Evolutionary conservation across 1,140 invertebrate species (phyloP).

Genomic region (Procambarus virginalis): DNA sequence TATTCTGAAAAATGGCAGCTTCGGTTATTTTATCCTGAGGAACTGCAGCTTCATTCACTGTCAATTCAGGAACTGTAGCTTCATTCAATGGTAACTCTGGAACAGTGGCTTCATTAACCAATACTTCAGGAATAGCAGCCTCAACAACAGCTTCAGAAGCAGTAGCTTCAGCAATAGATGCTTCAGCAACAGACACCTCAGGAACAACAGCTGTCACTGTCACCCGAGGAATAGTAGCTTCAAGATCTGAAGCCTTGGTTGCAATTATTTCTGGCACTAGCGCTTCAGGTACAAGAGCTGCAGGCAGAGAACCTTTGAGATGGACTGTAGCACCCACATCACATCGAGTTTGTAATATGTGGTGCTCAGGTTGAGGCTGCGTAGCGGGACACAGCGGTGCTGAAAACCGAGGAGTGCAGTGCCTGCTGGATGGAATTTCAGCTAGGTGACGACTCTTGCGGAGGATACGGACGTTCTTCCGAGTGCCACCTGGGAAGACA

Average conservation of each 20-base stretch:
- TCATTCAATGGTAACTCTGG: background rate
- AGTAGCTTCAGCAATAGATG: constrained; percentile 5
- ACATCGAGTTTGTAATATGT: background rate
- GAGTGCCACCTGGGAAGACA: constrained; percentile 53
- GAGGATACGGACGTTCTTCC: constrained; percentile 15
- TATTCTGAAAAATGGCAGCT: background rate
- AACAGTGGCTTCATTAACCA: constrained; percentile 14
- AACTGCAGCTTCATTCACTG: background rate
- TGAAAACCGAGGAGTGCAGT: constrained; percentile 7
- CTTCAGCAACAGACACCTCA: constrained; percentile 18
- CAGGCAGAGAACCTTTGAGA: constrained; percentile 34
- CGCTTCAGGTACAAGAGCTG: constrained; percentile 27
- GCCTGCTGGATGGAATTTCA: constrained; percentile 37
- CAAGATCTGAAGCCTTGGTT: constrained; percentile 25
- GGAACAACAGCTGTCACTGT: background rate
- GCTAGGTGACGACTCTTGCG: constrained; percentile 23
- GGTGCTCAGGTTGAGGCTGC: background rate
- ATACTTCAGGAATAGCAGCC: constrained; percentile 14
- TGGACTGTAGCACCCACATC: constrained; percentile 14
- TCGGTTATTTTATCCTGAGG: background rate
- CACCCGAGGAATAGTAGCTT: constrained; percentile 5
- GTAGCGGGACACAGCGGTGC: background rate
- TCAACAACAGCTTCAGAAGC: background rate
- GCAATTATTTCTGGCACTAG: constrained; percentile 37
- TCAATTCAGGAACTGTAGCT: background rate